Percentiles rank a stretch among this genome's conserved stretches.
Evolutionary conservation across 2,113 vertebrate genomes (phyloP).

Genomic region (Rhinolophus sinicus): DNA sequence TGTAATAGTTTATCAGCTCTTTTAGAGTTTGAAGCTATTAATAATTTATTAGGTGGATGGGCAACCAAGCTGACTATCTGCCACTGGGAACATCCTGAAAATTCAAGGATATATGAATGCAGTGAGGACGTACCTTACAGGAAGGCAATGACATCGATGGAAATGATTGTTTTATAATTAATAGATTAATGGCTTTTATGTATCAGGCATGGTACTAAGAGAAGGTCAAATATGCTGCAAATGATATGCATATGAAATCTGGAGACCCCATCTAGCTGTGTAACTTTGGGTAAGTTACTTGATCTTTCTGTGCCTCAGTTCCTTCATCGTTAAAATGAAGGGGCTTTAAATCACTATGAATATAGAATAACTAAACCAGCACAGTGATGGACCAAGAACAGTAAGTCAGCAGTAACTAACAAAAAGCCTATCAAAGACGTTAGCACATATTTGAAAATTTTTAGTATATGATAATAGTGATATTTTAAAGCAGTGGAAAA

Average conservation of each 20-base stretch:
- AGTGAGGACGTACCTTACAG: background rate
- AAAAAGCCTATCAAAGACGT: background rate
- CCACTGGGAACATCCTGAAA: background rate
- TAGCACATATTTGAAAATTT: accelerated
- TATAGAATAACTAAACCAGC: background rate
- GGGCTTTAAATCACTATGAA: background rate
- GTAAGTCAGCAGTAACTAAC: background rate
- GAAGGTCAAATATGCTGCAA: background rate
- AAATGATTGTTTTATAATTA: background rate
- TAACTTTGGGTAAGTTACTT: background rate
- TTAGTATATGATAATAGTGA: background rate
- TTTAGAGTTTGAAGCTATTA: background rate
- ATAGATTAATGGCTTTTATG: background rate
- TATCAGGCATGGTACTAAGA: background rate
- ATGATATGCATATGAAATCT: no score
- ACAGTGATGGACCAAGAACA: background rate
- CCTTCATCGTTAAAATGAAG: background rate
- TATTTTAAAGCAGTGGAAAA: background rate
- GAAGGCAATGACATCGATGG: background rate
- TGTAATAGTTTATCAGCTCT: background rate
- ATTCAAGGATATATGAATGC: background rate
- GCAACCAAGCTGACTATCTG: background rate
- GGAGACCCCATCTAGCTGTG: background rate
- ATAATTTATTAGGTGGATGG: background rate
- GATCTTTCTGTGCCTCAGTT: background rate